A percentile compares a stretch with the other conserved stretches of the same genome.
phyloP scores from a whole-genome alignment of 2,888 invertebrate genomes.

The Drosophila borborema region DNA sequence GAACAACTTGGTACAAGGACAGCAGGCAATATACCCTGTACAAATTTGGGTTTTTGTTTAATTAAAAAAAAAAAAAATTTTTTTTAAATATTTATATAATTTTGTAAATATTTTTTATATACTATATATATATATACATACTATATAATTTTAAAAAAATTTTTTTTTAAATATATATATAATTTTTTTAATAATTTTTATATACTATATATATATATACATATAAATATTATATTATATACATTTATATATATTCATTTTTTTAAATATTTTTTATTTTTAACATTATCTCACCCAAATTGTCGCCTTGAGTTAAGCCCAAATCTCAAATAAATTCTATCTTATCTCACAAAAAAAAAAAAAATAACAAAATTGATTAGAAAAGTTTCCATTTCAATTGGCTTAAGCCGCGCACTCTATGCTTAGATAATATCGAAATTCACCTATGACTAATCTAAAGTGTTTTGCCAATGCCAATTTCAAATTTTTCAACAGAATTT shows the following conservation, averaged over 20 bases:
- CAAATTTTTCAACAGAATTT: not conserved
- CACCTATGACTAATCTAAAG: not conserved
- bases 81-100: not conserved
- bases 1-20: not conserved
- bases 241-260: not conserved
- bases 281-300: not conserved
- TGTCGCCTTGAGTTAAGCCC: not conserved
- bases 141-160: too few species aligned
- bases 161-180: not conserved
- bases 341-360: slow-evolving; percentile 1
- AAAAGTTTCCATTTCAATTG: not conserved
- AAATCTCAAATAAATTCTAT: slow-evolving; percentile 3
- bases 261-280: too few species aligned
- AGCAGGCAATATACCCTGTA: slow-evolving; percentile 27
- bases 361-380: not conserved
- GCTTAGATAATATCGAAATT: not conserved
- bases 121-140: not conserved
- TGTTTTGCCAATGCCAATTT: not conserved
- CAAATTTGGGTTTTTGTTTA: too few species aligned
- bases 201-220: not conserved
- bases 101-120: too few species aligned
- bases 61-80: too few species aligned
- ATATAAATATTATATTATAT: not conserved
- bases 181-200: too few species aligned
- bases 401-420: not conserved